Evolutionary conservation across 2,113 vertebrate genomes (phyloP).

Genomic region (Microcebus griseorufus): DNA sequence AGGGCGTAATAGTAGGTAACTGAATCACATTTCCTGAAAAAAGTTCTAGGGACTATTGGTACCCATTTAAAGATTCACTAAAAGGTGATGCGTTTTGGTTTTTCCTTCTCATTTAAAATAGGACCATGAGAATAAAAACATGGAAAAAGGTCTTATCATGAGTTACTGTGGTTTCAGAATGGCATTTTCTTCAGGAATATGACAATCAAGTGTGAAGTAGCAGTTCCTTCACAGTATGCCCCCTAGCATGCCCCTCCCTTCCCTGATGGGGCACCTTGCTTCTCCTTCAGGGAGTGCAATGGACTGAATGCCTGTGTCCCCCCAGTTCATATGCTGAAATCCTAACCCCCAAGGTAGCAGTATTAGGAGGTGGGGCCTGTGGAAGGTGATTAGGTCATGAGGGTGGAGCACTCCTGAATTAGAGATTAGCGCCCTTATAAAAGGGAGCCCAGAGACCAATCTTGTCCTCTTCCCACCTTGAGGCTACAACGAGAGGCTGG

Average conservation of each 20-base stretch:
- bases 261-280: background rate
- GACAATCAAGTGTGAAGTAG: too few species aligned
- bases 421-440: background rate
- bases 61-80: background rate
- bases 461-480: background rate
- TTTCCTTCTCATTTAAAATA: background rate
- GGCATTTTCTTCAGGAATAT: background rate
- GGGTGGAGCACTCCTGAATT: too few species aligned
- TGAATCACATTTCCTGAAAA: background rate
- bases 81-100: background rate
- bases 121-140: background rate
- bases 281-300: background rate
- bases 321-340: background rate
- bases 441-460: background rate
- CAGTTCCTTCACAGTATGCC: accelerated
- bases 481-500: background rate
- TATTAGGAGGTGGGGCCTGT: background rate
- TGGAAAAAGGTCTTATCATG: accelerated
- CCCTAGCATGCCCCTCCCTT: accelerated
- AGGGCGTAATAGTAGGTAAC: background rate
- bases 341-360: background rate
- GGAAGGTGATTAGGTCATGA: background rate
- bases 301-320: background rate
- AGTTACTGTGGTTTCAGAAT: background rate
- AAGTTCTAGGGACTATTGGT: background rate